Evolutionary conservation across 2,888 invertebrate species (phyloP).

Genomic region (Abrostola triplasia): DNA sequence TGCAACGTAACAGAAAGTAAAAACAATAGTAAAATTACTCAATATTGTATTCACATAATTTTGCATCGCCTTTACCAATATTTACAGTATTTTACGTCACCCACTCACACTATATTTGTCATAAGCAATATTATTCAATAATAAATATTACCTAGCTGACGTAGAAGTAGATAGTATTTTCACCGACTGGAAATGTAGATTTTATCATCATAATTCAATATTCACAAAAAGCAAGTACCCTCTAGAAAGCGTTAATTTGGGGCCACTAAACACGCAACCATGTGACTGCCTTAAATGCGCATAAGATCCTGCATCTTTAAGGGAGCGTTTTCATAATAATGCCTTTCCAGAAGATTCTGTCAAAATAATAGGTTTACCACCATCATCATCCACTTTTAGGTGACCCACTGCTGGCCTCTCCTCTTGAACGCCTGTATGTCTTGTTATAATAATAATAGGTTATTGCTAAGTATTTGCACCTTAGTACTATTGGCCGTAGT

Average conservation of each 20-base stretch:
- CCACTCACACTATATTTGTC: conserved; percentile 45
- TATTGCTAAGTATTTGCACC: too few relatives aligned
- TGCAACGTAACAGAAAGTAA: conserved; percentile 35
- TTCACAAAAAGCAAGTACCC: conserved; percentile 44
- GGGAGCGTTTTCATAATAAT: neutral
- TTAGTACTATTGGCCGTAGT: too few relatives aligned
- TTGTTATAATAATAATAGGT: too few relatives aligned
- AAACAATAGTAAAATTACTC: conserved; percentile 33
- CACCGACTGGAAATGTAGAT: conserved; percentile 43
- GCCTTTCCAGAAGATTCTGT: neutral
- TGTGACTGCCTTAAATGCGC: neutral
- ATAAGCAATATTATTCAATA: conserved; percentile 38
- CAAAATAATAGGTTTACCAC: too few relatives aligned
- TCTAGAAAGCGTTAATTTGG: conserved; percentile 41
- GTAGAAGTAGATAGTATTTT: conserved; percentile 49
- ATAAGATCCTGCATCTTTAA: neutral
- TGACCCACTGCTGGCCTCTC: too few relatives aligned
- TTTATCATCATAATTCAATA: conserved; percentile 52
- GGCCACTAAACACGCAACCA: conserved; percentile 27
- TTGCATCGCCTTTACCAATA: conserved; percentile 40
- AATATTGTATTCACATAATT: conserved; percentile 31
- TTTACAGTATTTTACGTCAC: conserved; percentile 38
- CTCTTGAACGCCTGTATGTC: too few relatives aligned
- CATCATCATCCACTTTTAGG: too few relatives aligned
- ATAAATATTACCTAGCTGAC: conserved; percentile 43